Conservation (phyloP, 2,797 vertebrate species). For the Hybognathus amarus region DNA sequence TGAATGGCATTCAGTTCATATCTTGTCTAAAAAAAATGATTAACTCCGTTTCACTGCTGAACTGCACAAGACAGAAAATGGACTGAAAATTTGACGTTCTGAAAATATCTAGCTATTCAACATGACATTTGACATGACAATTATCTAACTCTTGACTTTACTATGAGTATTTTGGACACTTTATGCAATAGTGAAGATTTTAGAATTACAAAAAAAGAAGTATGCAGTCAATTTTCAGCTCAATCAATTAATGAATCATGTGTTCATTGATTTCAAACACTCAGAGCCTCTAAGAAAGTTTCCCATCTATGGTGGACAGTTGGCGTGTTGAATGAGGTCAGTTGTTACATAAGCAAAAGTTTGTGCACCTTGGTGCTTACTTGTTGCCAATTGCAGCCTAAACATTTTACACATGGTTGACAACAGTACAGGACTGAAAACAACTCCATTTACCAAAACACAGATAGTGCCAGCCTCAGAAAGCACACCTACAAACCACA, state of each 20-base stretch:
- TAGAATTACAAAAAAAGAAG: not conserved
- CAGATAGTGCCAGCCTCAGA: not conserved
- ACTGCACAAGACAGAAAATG: not conserved
- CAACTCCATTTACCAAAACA: not conserved
- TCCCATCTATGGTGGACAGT: not conserved
- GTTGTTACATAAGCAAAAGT: not conserved
- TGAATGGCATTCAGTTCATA: not conserved
- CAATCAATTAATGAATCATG: constrained; percentile 4
- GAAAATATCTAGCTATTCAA: not conserved
- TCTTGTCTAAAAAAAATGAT: not conserved
- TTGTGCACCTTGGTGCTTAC: constrained; percentile 10
- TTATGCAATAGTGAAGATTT: not conserved
- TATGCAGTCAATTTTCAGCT: not conserved
- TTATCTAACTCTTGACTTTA: not conserved
- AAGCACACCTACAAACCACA: not conserved
- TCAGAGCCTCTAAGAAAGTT: not conserved
- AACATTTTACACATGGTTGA: not conserved
- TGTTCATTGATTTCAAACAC: not conserved
- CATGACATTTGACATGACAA: too few relatives aligned
- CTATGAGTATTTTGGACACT: not conserved
- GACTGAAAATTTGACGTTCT: not conserved
- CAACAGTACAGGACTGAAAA: not conserved
- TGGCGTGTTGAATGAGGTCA: constrained; percentile 13
- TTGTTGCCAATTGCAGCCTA: not conserved
- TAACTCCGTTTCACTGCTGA: not conserved